A percentile compares a stretch with the other conserved stretches of the same genome.
Evolutionary conservation across 2,113 vertebrate species (phyloP).

Genomic region (Thymallus thymallus): DNA sequence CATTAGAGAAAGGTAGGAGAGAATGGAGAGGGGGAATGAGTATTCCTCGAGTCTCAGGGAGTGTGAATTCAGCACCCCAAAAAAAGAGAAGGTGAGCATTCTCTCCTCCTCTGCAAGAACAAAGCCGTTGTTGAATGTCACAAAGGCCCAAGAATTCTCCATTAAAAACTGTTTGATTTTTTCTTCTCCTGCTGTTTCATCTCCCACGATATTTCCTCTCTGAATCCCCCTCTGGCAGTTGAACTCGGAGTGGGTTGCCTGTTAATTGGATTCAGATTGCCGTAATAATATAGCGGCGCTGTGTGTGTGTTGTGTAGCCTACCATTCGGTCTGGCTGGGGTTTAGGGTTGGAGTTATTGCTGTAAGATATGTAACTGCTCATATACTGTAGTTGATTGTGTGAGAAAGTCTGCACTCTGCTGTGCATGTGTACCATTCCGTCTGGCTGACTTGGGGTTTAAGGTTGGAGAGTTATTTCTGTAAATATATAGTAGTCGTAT

Average conservation of each 20-base stretch:
- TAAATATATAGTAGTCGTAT: slow-evolving; percentile 41
- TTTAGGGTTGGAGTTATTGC: too few relatives aligned
- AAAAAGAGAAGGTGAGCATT: neutral
- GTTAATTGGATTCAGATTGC: slow-evolving; percentile 66
- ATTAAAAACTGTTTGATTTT: slow-evolving; percentile 31
- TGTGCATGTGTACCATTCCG: neutral
- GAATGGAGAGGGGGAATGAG: too few relatives aligned
- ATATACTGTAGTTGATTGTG: too few relatives aligned
- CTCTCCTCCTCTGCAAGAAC: slow-evolving; percentile 32
- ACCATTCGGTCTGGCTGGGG: too few relatives aligned
- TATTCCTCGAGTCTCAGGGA: neutral
- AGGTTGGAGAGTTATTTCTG: slow-evolving; percentile 16
- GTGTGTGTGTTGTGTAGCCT: too few relatives aligned
- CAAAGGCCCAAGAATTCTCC: slow-evolving; percentile 41
- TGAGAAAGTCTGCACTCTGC: neutral
- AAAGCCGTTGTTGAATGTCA: slow-evolving; percentile 57
- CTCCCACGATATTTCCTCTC: slow-evolving; percentile 34
- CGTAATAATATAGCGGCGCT: slow-evolving; percentile 42
- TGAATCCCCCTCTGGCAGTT: slow-evolving; percentile 31
- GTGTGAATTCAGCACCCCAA: too few relatives aligned
- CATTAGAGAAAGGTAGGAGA: too few relatives aligned
- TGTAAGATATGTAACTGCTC: too few relatives aligned
- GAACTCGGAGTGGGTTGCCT: slow-evolving; percentile 51
- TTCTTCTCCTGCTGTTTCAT: slow-evolving; percentile 40
- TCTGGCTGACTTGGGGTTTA: neutral